Evolutionary conservation across 2,797 vertebrate genomes (phyloP).

Genomic region (Loriculus beryllinus): DNA sequence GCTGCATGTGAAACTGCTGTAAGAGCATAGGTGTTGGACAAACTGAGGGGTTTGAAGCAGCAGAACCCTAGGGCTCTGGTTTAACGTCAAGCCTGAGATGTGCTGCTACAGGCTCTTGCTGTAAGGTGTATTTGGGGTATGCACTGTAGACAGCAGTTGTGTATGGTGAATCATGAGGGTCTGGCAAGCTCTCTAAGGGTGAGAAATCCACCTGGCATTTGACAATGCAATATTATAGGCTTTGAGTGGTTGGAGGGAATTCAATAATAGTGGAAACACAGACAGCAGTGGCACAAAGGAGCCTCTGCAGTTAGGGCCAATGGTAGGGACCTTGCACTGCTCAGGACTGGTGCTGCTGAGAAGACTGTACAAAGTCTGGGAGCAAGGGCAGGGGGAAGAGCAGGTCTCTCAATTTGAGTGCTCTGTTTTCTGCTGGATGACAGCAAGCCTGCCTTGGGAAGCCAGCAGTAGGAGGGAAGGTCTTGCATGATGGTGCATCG

Average conservation of each 20-base stretch:
- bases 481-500: neutral
- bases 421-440: neutral
- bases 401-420: neutral
- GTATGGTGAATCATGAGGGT: neutral
- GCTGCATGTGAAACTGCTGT: neutral
- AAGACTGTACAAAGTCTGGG: neutral
- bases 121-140: neutral
- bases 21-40: neutral
- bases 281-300: neutral
- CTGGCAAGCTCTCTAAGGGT: neutral
- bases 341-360: neutral
- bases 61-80: neutral
- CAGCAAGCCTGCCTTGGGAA: neutral
- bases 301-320: neutral
- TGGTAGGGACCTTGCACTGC: accelerated
- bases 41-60: neutral
- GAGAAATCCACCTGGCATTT: accelerated
- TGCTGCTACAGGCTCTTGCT: neutral
- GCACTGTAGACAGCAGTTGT: neutral
- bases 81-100: neutral
- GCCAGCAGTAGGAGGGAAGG: neutral
- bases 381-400: neutral
- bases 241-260: neutral
- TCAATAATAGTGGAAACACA: neutral
- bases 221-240: neutral